Base-by-base conservation (phyloP, 1,140 invertebrate genomes). In the Euura lappo region DNA sequence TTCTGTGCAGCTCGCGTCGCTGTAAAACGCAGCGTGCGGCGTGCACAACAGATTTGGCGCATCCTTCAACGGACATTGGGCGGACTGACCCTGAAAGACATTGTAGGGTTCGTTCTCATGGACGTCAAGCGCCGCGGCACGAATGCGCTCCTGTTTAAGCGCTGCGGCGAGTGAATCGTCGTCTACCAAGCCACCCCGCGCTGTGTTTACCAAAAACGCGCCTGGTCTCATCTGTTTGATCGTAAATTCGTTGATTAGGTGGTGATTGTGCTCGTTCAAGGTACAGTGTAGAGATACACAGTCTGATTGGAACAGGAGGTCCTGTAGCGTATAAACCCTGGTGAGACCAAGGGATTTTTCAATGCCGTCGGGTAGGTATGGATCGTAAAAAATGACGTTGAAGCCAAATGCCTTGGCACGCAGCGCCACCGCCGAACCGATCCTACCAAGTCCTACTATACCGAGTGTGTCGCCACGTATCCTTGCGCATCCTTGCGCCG, bases 81-180 rank as follows among this genome's bases (percentile, higher is more conserved):
- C 76, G 68, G 80, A 86, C 87, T 90, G 86, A 92, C 94, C 96
- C 91, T 96, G 95, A 91, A 98, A 96, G 84, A 97, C 94, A 90
- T 97, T 98, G 90, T 97, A 98, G 77, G 98, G 98, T 90, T 99
- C 98, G 88, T 96, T 98, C 90, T 99, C 97, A 89, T 99, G 97
- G 77, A 99, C 97, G 88, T 99, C 99, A 75, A 99, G 91, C 68
- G 98, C 98, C 76, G 98, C 98, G 69, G 97, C 98, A 82, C 98
- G 91, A 86, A 99, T 99, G 82, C 98, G 92, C 73, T 98, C 98
- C 89, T 98, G 97, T 90, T 99, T 99, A 60, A 99, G 91, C 78
- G 98, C 97, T 73, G 94, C 90, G 43, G 98, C 97, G 51, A 99
- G 89, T 6, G 98, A 97, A 83, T 96, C 95, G 88, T 99, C 98